Conservation (phyloP, 2,113 vertebrate species). For the Dasypus novemcinctus region DNA sequence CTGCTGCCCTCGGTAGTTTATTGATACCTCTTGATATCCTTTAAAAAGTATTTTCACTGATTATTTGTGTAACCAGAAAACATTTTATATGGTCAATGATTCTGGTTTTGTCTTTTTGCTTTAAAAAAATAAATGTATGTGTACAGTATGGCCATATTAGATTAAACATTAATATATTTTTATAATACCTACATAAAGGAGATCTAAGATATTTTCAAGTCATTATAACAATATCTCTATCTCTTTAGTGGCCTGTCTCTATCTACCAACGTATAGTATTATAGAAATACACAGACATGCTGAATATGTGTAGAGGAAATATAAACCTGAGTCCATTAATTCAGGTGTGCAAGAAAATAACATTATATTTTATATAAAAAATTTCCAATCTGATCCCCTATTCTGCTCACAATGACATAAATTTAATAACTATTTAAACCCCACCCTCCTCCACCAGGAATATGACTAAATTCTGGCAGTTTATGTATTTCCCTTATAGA, state of each 20-base stretch:
- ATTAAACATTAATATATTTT: slow-evolving; percentile 78
- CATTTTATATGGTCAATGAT: slow-evolving; percentile 48
- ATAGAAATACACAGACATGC: neutral
- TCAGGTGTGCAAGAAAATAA: neutral
- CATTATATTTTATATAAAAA: neutral
- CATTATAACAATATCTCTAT: neutral
- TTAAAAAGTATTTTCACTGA: slow-evolving; percentile 75
- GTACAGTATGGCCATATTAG: slow-evolving; percentile 77
- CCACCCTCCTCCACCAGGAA: neutral
- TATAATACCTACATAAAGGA: slow-evolving; percentile 73
- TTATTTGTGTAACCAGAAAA: slow-evolving; percentile 73
- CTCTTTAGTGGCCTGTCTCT: no score
- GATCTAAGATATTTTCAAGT: slow-evolving; percentile 78
- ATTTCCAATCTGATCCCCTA: neutral
- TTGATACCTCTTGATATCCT: slow-evolving; percentile 74
- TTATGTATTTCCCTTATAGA: neutral
- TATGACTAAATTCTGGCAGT: neutral
- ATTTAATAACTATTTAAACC: neutral
- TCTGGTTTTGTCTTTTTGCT: slow-evolving; percentile 50
- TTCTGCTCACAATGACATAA: neutral
- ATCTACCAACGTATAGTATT: neutral
- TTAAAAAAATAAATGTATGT: slow-evolving; percentile 48
- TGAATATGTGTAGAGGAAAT: neutral
- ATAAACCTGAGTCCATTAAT: neutral
- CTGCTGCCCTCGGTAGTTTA: slow-evolving; percentile 44